A percentile compares a stretch with the other conserved stretches of the same genome.
Conservation (phyloP, 2,797 vertebrate species). For the Urosaurus nigricauda region DNA sequence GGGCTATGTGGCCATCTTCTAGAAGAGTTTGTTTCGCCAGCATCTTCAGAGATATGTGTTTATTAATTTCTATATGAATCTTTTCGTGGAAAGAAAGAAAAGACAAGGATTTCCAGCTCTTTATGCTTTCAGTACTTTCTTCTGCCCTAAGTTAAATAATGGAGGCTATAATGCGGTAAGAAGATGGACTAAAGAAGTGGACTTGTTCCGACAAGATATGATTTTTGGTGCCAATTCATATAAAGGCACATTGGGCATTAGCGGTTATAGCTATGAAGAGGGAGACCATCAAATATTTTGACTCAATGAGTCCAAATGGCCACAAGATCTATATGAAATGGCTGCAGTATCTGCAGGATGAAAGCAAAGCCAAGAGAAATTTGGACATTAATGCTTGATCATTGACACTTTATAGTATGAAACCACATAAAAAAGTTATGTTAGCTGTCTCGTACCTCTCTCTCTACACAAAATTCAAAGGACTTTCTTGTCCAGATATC, state of each 20-base stretch:
- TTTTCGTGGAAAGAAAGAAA: constrained; percentile 87
- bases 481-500: not conserved
- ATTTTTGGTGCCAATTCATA: constrained; percentile 90
- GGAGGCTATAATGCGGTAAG: constrained; percentile 86
- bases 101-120: constrained; percentile 79
- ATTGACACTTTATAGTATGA: constrained; percentile 87
- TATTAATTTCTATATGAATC: constrained; percentile 95
- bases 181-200: constrained; percentile 92
- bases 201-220: constrained; percentile 89
- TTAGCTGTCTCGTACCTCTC: not conserved
- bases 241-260: constrained; percentile 90
- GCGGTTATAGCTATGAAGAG: constrained; percentile 85
- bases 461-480: no score
- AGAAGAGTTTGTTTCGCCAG: no score
- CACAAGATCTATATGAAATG: constrained; percentile 86
- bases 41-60: no score
- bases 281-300: constrained; percentile 88
- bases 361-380: constrained; percentile 87
- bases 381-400: constrained; percentile 83
- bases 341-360: constrained; percentile 89
- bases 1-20: no score
- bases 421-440: constrained; percentile 79
- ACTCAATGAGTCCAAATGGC: constrained; percentile 90
- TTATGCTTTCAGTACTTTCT: constrained; percentile 93
- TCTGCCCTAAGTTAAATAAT: constrained; percentile 87